Conservation (phyloP, 92 coral and sea anemone genomes). For the Anthopleura xanthogrammica region DNA sequence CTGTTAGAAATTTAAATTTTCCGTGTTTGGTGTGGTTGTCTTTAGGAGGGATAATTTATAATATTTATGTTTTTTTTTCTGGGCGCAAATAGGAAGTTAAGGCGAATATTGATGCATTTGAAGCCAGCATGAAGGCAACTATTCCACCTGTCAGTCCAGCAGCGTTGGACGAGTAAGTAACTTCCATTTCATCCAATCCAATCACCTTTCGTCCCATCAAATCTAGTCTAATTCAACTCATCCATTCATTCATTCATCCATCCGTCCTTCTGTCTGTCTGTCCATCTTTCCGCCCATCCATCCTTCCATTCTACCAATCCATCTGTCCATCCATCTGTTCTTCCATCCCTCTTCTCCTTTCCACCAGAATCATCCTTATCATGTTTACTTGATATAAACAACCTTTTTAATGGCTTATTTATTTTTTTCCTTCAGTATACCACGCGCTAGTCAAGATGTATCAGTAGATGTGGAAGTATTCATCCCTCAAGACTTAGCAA, state of each 20-base stretch:
- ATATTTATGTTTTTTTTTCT: not conserved
- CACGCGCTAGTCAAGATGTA: constrained; percentile 36
- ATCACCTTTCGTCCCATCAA: not conserved
- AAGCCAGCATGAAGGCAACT: constrained; percentile 80
- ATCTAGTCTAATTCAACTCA: not conserved
- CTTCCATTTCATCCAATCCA: no score
- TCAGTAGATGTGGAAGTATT: constrained; percentile 54
- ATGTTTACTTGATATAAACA: no score
- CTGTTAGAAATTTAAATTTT: not conserved
- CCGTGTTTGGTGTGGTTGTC: no score
- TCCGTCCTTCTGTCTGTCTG: not conserved
- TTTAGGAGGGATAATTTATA: not conserved
- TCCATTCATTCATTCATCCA: not conserved
- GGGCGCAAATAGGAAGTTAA: constrained; percentile 69
- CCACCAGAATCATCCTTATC: no score
- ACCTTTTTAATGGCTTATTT: not conserved
- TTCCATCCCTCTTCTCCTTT: no score
- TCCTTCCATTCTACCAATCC: no score
- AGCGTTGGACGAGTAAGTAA: constrained; percentile 74
- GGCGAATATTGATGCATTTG: constrained; percentile 82
- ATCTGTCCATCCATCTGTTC: no score
- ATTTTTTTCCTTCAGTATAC: not conserved
- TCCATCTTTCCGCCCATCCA: no score
- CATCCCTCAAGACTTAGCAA: constrained; percentile 53
- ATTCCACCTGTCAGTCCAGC: constrained; percentile 84